These are phyloP conservation scores for Masnerella sp. DNA, from an alignment of 2,888 invertebrate species.

Conservation along the genomic window DNA sequence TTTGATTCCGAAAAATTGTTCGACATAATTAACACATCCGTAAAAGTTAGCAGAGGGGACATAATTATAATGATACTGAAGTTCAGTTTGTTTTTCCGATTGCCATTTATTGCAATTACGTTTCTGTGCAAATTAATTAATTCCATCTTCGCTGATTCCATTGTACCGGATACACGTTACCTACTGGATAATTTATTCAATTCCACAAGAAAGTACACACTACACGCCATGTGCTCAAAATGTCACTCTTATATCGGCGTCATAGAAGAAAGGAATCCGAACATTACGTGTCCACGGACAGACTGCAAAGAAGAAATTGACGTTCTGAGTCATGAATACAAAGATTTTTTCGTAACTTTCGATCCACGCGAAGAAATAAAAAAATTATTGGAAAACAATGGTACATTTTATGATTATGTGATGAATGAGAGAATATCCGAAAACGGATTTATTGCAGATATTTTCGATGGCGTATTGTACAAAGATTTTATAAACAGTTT, in stretches of 20 bases:
- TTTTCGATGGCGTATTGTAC: conserved; percentile 20
- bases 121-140: conserved; percentile 27
- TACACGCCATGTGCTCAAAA: conserved; percentile 12
- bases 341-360: conserved; percentile 27
- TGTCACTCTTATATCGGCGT: conserved; percentile 21
- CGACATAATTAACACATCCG: background rate
- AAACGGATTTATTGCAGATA: background rate
- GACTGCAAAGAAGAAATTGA: conserved; percentile 9
- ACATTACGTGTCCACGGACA: background rate
- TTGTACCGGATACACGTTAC: conserved; percentile 23
- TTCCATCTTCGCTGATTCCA: background rate
- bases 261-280: background rate
- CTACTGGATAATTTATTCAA: conserved; percentile 24
- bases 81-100: conserved; percentile 7
- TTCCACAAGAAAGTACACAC: background rate
- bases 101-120: conserved; percentile 12
- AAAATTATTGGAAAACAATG: conserved; percentile 1
- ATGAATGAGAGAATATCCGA: conserved; percentile 14
- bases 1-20: background rate
- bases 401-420: conserved; percentile 4
- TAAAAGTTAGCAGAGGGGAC: background rate
- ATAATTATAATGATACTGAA: conserved; percentile 4
- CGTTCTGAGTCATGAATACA: background rate
- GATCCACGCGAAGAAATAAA: conserved; percentile 5
- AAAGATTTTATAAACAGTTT: conserved; percentile 8